Percentiles rank a stretch among this genome's conserved stretches.
These are phyloP conservation scores for Drosophila miranda DNA, from an alignment of 1,140 invertebrate genomes.

Conservation along the genomic window DNA sequence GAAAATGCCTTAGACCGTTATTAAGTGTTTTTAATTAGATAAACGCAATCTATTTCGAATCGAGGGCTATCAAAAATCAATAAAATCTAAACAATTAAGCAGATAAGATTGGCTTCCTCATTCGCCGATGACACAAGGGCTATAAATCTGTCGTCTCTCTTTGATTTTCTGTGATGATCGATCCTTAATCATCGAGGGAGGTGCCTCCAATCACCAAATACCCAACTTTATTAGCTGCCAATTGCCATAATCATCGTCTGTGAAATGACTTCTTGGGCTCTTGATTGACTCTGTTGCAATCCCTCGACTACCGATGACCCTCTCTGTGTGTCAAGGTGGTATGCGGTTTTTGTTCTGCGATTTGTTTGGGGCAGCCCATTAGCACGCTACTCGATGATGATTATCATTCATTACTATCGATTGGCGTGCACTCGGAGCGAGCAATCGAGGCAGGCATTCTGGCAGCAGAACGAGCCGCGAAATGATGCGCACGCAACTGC, in stretches of 20 bases:
- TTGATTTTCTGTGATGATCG: no score
- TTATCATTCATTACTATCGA: constrained; percentile 24
- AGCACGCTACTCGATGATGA: constrained; percentile 29
- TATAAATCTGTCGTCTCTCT: no score
- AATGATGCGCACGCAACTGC: constrained; percentile 42
- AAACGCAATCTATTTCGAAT: constrained; percentile 3
- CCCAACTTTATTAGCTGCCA: constrained; percentile 10
- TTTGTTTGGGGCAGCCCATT: constrained; percentile 19
- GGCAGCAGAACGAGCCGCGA: not conserved
- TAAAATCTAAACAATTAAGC: no score
- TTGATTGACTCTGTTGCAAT: constrained; percentile 21
- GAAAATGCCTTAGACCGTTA: constrained; percentile 3
- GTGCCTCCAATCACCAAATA: constrained; percentile 3
- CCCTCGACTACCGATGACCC: constrained; percentile 22
- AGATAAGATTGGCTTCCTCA: no score
- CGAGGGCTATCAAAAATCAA: not conserved
- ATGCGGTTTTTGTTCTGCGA: constrained; percentile 9
- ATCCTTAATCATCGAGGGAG: no score
- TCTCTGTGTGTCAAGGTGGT: constrained; percentile 43
- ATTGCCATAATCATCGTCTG: constrained; percentile 29
- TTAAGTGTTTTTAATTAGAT: constrained; percentile 14
- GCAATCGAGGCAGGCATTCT: constrained; percentile 5
- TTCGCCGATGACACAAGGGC: no score
- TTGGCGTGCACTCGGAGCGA: constrained; percentile 4
- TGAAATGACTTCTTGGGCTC: constrained; percentile 29